phyloP scores from a whole-genome alignment of 2,113 vertebrate genomes.

The Callithrix jacchus region DNA sequence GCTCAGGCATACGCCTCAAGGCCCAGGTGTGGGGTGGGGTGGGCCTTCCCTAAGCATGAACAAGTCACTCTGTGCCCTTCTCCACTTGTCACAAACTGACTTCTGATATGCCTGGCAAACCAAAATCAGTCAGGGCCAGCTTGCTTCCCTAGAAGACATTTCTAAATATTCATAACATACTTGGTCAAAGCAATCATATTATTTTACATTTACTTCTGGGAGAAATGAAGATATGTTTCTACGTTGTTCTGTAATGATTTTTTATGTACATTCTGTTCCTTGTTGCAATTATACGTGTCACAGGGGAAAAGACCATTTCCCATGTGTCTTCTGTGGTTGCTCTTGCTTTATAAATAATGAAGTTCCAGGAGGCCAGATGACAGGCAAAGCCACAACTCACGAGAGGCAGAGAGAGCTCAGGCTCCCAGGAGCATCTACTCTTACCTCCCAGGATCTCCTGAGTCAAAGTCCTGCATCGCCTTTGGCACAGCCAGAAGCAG shows the following conservation, averaged over 20 bases:
- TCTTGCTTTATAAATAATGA: neutral
- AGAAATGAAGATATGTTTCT: neutral
- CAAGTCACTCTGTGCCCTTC: too few relatives aligned
- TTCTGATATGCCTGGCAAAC: neutral
- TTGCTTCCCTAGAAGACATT: too few relatives aligned
- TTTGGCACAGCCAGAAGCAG: neutral
- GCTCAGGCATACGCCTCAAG: neutral
- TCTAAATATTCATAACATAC: neutral
- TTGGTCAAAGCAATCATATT: neutral
- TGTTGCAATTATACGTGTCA: neutral
- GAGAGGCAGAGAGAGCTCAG: too few relatives aligned
- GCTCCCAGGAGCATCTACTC: too few relatives aligned
- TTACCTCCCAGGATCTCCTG: too few relatives aligned
- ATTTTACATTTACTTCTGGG: neutral
- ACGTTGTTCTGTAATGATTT: neutral
- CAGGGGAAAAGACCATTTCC: neutral
- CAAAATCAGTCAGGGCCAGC: neutral
- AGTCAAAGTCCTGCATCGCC: too few relatives aligned
- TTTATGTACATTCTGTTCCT: neutral
- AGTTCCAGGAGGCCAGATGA: too few relatives aligned
- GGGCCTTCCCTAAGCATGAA: rapidly evolving
- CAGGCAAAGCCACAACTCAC: neutral
- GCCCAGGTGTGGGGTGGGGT: neutral
- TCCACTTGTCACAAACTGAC: neutral
- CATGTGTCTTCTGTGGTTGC: neutral